A percentile compares a stretch with the other conserved stretches of the same genome.
These are phyloP conservation scores for Hyperoplus immaculatus DNA, from an alignment of 2,797 vertebrate genomes.

Conservation along the genomic window DNA sequence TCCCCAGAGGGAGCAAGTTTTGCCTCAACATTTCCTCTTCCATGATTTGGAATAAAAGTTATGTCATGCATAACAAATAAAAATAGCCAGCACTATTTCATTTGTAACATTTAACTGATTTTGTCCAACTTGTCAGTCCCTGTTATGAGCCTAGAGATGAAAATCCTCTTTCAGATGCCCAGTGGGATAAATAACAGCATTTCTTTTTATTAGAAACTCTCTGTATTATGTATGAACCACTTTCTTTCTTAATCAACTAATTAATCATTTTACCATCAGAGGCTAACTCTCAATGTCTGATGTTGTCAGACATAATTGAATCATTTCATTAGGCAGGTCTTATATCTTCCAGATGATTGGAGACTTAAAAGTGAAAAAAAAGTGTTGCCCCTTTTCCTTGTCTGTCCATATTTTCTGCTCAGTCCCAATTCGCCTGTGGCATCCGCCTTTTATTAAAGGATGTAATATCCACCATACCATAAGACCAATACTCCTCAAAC, in stretches of 20 bases:
- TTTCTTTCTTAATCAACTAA: constrained; percentile 62
- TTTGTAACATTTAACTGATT: constrained; percentile 38
- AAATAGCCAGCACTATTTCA: constrained; percentile 10
- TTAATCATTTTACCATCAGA: constrained; percentile 58
- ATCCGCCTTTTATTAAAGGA: constrained; percentile 74
- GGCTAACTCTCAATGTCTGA: constrained; percentile 37
- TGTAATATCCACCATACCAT: constrained; percentile 75
- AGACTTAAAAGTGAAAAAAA: constrained; percentile 42
- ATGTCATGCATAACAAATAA: neutral
- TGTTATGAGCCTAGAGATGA: constrained; percentile 45
- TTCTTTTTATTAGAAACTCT: constrained; percentile 40
- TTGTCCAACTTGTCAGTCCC: constrained; percentile 31
- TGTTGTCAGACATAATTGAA: constrained; percentile 35
- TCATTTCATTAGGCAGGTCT: constrained; percentile 40
- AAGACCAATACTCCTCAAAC: constrained; percentile 61
- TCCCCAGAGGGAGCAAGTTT: constrained; percentile 29
- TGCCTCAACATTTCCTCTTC: neutral
- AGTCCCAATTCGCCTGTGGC: constrained; percentile 57
- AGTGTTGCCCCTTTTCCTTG: constrained; percentile 20
- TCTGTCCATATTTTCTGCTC: constrained; percentile 23
- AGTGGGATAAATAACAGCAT: constrained; percentile 51
- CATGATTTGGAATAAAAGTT: constrained; percentile 15
- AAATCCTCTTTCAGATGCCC: constrained; percentile 32
- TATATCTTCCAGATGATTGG: constrained; percentile 44
- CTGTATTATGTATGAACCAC: constrained; percentile 32